phyloP scores from a whole-genome alignment of 1,140 invertebrate genomes.

The Paraescarpia echinospica region DNA sequence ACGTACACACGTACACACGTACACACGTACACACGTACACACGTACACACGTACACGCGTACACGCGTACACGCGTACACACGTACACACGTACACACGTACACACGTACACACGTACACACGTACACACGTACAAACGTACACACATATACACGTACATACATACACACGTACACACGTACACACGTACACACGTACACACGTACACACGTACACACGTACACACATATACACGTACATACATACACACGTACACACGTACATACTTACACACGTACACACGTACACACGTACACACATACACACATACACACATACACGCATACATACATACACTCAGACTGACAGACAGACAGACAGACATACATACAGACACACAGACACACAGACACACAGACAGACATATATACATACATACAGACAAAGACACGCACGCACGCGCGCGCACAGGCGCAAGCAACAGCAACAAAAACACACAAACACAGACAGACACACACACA shows the following conservation, averaged over 20 bases:
- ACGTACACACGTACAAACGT: background rate
- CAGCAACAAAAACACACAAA: too few relatives aligned
- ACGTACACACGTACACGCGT: too few relatives aligned
- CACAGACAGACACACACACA: too few relatives aligned
- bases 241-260: background rate
- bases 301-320: background rate
- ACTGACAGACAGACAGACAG: too few relatives aligned
- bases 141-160: background rate
- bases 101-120: background rate
- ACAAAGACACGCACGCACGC: too few relatives aligned
- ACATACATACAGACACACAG: too few relatives aligned
- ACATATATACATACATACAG: too few relatives aligned
- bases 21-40: too few relatives aligned
- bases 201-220: background rate
- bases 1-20: too few relatives aligned
- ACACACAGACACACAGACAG: too few relatives aligned
- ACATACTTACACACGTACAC: background rate
- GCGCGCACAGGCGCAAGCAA: too few relatives aligned
- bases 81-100: background rate
- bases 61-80: background rate
- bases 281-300: background rate
- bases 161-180: background rate
- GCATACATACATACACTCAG: background rate
- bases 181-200: background rate
- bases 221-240: background rate